Evolutionary conservation across 2,888 invertebrate species (phyloP), one percentile per base, ranked within the genome.

Genomic region (Trisateles emortualis): DNA sequence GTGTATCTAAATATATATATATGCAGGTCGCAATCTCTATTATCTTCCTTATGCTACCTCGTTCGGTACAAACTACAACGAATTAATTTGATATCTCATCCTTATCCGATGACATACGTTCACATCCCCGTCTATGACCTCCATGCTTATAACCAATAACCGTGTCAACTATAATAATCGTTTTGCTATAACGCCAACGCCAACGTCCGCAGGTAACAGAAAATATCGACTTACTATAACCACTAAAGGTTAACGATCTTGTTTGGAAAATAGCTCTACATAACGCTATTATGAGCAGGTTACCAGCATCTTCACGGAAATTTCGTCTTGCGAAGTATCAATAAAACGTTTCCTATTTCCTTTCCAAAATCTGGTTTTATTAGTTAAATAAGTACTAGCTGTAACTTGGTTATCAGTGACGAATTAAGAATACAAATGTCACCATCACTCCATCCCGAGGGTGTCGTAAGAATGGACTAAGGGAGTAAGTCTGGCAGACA

Each of bases 151-250:
- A 26, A 8, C 8, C 8, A 4, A 26, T 44, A 39, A 33, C 42
- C 30, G 41, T 44, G 45, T 39, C 43, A 22, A 26, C 39, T 47
- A 57, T 48, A 62, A 54, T 41, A 62, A 54, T 41, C 29, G 29
- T 13, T 44, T 26, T 29, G 40, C 59, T 62, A 62, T 63, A 63
- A 62, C 51, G 8, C 24, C 10, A 63, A 62, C 51, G 8, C 24
- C 10, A 33, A 58, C 54, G 50, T 63, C 48, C 54, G 52, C 30
- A 38, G 26, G 17, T 19, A 24, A 49, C 39, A 35, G 50, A 32
- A 62, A 58, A 47, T 30, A 47, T 38, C 14, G 24, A 32, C 35
- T 13, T 22, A 39, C 13, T 2, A 16, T 45, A 22, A 41, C 11
- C 36, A 45, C 17, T 48, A 45, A 8, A 26, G 24, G 39, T 8